A percentile compares a stretch with the other conserved stretches of the same genome.
Evolutionary conservation across 2,113 vertebrate species (phyloP).

Genomic region (Rhombomys opimus): DNA sequence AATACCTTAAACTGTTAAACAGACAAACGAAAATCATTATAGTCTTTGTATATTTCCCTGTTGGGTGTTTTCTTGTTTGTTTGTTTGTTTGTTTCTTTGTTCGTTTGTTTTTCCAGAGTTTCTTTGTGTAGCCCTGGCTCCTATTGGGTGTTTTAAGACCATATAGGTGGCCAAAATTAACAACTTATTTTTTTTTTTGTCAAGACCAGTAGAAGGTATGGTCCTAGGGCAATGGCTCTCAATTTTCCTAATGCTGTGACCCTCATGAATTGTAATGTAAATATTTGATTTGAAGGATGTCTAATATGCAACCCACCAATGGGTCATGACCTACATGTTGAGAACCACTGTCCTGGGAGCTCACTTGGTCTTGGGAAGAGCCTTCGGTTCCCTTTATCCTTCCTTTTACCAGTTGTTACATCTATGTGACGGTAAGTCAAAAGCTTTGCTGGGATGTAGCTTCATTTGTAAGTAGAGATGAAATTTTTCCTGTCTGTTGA

Average conservation of each 20-base stretch:
- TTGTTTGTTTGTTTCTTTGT: not conserved
- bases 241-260: not conserved
- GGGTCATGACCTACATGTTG: not conserved
- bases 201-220: not conserved
- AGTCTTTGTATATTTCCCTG: not conserved
- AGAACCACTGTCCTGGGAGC: not conserved
- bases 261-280: not conserved
- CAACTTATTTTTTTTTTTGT: not conserved
- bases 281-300: not conserved
- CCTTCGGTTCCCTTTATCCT: not conserved
- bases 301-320: not conserved
- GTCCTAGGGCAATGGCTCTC: not conserved
- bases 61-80: not conserved
- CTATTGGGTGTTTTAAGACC: not conserved
- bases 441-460: not conserved
- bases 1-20: not conserved
- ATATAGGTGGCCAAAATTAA: not conserved
- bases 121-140: not conserved
- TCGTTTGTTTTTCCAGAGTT: not conserved
- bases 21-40: not conserved
- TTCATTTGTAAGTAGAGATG: not conserved
- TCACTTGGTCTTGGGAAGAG: not conserved
- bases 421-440: not conserved
- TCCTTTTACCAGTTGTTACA: not conserved
- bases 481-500: not conserved